A percentile compares a stretch with the other conserved stretches of the same genome.
phyloP scores from a whole-genome alignment of 2,888 invertebrate genomes.

The Kuschelorhynchus macadamiae region DNA sequence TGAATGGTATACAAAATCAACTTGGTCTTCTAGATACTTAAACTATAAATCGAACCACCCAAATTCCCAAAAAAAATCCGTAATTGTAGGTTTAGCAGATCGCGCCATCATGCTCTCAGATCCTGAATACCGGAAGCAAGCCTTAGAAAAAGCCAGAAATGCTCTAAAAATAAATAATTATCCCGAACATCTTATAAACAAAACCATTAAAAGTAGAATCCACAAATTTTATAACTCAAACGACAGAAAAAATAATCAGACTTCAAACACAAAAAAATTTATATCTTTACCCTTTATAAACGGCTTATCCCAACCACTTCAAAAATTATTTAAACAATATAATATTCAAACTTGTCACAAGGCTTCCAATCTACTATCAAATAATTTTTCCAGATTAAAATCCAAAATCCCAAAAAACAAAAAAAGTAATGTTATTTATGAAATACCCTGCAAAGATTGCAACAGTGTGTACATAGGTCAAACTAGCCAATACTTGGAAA shows the following conservation, averaged over 20 bases:
- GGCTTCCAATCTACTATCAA: neutral
- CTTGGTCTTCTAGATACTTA: constrained; percentile 16
- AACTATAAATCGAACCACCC: constrained; percentile 11
- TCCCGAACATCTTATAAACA: constrained; percentile 1
- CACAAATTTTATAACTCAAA: neutral
- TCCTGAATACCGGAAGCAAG: neutral
- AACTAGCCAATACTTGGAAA: constrained; percentile 12
- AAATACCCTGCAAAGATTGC: constrained; percentile 7
- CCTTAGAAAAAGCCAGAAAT: neutral
- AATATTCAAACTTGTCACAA: neutral
- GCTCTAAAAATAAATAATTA: constrained; percentile 9
- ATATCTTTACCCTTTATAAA: neutral
- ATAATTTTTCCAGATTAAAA: neutral
- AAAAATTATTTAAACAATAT: neutral
- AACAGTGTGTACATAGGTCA: constrained; percentile 7
- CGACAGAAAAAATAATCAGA: no score
- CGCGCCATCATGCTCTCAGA: neutral
- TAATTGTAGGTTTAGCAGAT: constrained; percentile 8
- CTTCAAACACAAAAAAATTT: no score
- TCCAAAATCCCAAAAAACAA: neutral
- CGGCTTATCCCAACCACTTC: neutral
- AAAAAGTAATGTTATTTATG: neutral
- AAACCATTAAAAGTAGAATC: neutral
- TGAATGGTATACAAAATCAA: constrained; percentile 9
- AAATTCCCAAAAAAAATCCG: constrained; percentile 9